phyloP scores from a whole-genome alignment of 2,797 vertebrate genomes.

The Enteromius anoplus region DNA sequence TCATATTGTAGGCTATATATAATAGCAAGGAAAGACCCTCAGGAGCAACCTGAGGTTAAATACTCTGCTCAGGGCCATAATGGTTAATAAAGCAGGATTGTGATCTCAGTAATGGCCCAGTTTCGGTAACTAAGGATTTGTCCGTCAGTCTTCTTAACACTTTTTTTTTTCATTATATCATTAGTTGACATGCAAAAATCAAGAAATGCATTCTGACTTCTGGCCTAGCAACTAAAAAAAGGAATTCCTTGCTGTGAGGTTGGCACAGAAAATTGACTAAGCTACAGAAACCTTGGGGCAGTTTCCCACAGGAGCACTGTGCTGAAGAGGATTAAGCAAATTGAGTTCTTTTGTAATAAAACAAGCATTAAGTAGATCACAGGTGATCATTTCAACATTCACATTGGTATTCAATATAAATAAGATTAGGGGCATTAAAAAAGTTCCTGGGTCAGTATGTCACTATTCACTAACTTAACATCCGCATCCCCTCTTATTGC shows the following conservation, averaged over 20 bases:
- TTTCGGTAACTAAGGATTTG: background rate
- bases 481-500: background rate
- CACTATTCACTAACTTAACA: background rate
- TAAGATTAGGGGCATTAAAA: conserved; percentile 36
- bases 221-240: background rate
- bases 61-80: background rate
- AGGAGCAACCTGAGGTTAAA: background rate
- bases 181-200: background rate
- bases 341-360: conserved; percentile 66
- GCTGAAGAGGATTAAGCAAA: conserved; percentile 13
- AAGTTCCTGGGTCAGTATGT: background rate
- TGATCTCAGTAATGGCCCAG: background rate
- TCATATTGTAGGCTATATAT: background rate
- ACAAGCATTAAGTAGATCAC: conserved; percentile 68
- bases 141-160: background rate
- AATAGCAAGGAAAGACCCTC: background rate
- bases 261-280: conserved; percentile 61
- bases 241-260: background rate
- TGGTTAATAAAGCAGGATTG: conserved; percentile 15
- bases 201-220: background rate
- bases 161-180: background rate
- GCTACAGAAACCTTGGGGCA: conserved; percentile 37
- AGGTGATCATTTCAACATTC: conserved; percentile 58
- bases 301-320: conserved; percentile 37
- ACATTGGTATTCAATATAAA: conserved; percentile 66